These are phyloP conservation scores for Planococcus citri DNA, from an alignment of 1,140 invertebrate species.

Conservation along the genomic window DNA sequence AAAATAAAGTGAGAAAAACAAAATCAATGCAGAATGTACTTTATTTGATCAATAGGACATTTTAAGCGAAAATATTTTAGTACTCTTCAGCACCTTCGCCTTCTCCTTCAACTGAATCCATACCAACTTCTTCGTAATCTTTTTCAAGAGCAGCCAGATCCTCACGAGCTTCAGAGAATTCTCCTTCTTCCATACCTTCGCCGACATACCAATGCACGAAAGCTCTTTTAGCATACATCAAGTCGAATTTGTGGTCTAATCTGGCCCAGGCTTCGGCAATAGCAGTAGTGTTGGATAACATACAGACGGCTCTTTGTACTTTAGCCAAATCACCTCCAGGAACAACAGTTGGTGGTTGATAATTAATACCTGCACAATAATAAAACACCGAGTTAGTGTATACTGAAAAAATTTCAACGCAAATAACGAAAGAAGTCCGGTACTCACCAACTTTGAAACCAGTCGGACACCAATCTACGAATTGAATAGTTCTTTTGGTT, in stretches of 20 bases:
- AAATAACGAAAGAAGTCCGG: constrained; percentile 35
- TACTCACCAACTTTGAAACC: constrained; percentile 39
- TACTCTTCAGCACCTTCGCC: constrained; percentile 39
- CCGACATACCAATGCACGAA: constrained; percentile 35
- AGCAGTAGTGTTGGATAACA: constrained; percentile 74
- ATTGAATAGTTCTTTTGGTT: constrained; percentile 48
- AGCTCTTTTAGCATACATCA: constrained; percentile 47
- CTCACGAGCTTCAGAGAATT: constrained; percentile 49
- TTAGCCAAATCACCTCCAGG: constrained; percentile 70
- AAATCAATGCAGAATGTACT: background rate
- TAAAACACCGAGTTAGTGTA: too few relatives aligned
- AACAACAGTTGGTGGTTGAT: constrained; percentile 71
- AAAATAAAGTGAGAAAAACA: background rate
- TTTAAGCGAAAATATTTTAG: constrained; percentile 34
- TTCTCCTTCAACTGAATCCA: constrained; percentile 44
- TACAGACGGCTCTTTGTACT: constrained; percentile 71
- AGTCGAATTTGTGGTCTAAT: constrained; percentile 50
- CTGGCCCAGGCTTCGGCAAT: constrained; percentile 76
- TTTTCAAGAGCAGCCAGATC: constrained; percentile 53
- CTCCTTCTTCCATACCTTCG: constrained; percentile 52
- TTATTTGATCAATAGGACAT: background rate
- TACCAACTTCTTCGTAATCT: constrained; percentile 53
- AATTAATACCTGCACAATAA: constrained; percentile 49
- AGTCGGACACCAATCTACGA: constrained; percentile 52
- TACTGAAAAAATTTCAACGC: constrained; percentile 30